These are phyloP conservation scores for Biston betularia DNA, from an alignment of 2,888 invertebrate genomes.

Conservation along the genomic window DNA sequence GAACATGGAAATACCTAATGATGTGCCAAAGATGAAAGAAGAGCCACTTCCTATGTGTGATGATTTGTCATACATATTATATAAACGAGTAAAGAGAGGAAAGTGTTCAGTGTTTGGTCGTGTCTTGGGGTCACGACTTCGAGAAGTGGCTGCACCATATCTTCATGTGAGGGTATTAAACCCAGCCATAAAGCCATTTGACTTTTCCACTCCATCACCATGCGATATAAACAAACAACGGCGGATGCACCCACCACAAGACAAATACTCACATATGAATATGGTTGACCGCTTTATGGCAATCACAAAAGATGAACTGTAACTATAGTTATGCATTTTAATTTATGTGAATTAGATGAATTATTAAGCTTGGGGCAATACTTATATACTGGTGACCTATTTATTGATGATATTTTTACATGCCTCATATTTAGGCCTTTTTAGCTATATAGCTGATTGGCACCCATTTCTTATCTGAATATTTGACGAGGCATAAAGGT, in stretches of 20 bases:
- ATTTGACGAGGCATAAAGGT: no score
- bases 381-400: no score
- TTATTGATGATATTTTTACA: no score
- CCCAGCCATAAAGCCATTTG: conserved; percentile 58
- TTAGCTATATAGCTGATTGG: no score
- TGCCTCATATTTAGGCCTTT: no score
- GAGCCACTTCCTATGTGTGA: conserved; percentile 61
- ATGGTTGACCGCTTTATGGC: conserved; percentile 44
- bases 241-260: conserved; percentile 51
- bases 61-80: conserved; percentile 71
- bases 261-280: conserved; percentile 38
- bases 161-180: conserved; percentile 53
- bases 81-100: conserved; percentile 55
- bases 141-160: conserved; percentile 68
- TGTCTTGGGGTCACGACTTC: conserved; percentile 63
- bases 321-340: background rate
- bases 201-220: conserved; percentile 71
- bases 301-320: conserved; percentile 27
- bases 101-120: conserved; percentile 73
- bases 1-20: conserved; percentile 23
- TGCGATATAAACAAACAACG: conserved; percentile 70
- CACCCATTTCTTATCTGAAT: no score
- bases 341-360: background rate
- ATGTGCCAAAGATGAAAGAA: conserved; percentile 27
- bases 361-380: no score